Percentiles rank a stretch among this genome's conserved stretches.
Evolutionary conservation across 2,797 vertebrate genomes (phyloP).

Genomic region (Iguana delicatissima): DNA sequence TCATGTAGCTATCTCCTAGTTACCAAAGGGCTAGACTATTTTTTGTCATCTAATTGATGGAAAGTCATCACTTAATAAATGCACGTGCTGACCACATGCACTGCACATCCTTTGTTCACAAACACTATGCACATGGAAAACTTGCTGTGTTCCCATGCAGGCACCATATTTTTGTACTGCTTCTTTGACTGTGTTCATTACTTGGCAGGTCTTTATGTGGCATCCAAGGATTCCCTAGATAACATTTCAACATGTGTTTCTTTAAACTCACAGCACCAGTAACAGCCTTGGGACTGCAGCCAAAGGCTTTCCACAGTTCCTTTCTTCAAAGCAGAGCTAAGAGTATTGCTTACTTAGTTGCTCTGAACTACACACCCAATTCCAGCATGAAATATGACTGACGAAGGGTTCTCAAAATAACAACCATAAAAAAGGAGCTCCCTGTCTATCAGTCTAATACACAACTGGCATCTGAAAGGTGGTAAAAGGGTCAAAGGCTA

Average conservation of each 20-base stretch:
- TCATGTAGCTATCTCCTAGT: fast-evolving
- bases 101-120: background rate
- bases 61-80: background rate
- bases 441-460: background rate
- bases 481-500: background rate
- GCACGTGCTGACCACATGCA: background rate
- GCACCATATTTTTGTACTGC: background rate
- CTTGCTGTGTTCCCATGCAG: background rate
- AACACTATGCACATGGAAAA: background rate
- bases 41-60: background rate
- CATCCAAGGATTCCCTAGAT: constrained; percentile 21
- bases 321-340: background rate
- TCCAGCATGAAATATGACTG: background rate
- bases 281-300: constrained; percentile 34
- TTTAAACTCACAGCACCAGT: constrained; percentile 18
- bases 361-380: background rate
- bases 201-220: background rate
- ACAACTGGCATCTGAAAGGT: background rate
- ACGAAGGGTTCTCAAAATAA: background rate
- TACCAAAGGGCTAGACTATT: background rate
- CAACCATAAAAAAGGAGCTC: background rate
- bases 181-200: constrained; percentile 9
- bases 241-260: constrained; percentile 18
- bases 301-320: background rate
- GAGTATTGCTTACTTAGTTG: background rate